Base-by-base conservation (phyloP, 2,888 invertebrate genomes). In the Drosophila phalerata region DNA sequence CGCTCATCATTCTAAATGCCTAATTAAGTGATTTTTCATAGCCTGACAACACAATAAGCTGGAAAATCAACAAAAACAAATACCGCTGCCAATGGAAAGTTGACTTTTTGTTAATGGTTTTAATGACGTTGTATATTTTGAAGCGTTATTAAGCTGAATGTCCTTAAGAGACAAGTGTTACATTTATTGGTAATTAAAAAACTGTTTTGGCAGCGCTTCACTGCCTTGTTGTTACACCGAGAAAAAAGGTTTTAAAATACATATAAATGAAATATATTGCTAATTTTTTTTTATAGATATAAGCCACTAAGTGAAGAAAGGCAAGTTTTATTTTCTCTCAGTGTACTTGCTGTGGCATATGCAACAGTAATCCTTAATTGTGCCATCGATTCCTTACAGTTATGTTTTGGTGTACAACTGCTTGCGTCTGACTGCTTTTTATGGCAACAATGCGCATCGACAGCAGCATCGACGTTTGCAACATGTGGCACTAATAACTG, bases 401-500 rank as follows among this genome's bases (percentile, higher is more conserved):
- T 40, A 45, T 71, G 42, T 47, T 57, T 22, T 67, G 64, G 22
- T 55, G 51, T 52, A 48, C 17, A 52, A 42, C 69, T 38, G 40
- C 8, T 42, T 19, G 11, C 32, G 57, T 52, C 32, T 45, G 17
- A 15, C 43, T 61, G 55, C 40, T 60, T 30, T 63, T 72, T 61
- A 58, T 45, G 68, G 56, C 66, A 60, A 63, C 74, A 79, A 68
- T 69, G 69, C 56, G 25, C 77, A 61, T 52, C 56, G 71, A 69
- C 77, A 52, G 11, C 25, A 37, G 22, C 51, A 38, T n/a, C 32
- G 19, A 30, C 34, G 15, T 34, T 34, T 56, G 56, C 45, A 85
- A 85, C 77, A 85, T 77, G 69, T 80, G 81, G 58, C 78, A 70
- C 73, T 80, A 73, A 78, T 83, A 80, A 73, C 67, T 64, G 69